These are phyloP conservation scores for Zaprionus inermis DNA, from an alignment of 1,140 invertebrate genomes.

Conservation along the genomic window DNA sequence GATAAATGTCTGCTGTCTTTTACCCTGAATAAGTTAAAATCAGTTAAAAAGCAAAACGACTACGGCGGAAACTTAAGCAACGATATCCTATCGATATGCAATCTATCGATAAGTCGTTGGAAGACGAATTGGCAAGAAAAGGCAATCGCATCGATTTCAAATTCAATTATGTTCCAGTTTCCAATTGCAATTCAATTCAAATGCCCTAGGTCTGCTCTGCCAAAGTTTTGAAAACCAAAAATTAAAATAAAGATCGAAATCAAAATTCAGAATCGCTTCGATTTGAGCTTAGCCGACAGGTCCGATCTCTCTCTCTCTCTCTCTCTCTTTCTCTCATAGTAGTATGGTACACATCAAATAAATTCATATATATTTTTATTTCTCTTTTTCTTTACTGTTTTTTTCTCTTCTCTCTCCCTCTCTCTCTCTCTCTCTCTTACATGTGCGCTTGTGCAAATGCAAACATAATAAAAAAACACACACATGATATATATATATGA, in stretches of 20 bases:
- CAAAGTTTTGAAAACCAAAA: slow-evolving; percentile 21
- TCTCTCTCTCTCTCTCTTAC: slow-evolving; percentile 64
- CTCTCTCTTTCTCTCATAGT: neutral
- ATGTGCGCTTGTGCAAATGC: slow-evolving; percentile 73
- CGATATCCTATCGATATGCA: neutral
- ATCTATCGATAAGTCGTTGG: slow-evolving; percentile 1
- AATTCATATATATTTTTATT: slow-evolving; percentile 70
- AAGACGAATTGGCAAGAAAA: slow-evolving; percentile 36
- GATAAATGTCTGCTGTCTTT: slow-evolving; percentile 34
- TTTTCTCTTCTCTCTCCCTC: slow-evolving; percentile 64
- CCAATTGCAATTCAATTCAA: neutral
- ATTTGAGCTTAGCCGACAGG: slow-evolving; percentile 20
- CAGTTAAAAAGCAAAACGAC: slow-evolving; percentile 48
- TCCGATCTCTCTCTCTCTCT: neutral
- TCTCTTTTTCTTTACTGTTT: slow-evolving; percentile 69
- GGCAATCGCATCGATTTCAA: neutral
- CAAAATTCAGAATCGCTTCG: neutral
- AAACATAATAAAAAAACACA: slow-evolving; percentile 33
- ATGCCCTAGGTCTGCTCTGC: slow-evolving; percentile 29
- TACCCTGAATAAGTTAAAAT: slow-evolving; percentile 64
- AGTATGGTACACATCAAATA: slow-evolving; percentile 53
- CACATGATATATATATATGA: slow-evolving; percentile 25
- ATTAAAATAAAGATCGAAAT: neutral
- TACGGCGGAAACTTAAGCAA: slow-evolving; percentile 5
- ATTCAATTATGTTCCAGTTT: neutral